Base-by-base conservation (phyloP, 2,888 invertebrate genomes). In the Siphonodentalium dalli region DNA sequence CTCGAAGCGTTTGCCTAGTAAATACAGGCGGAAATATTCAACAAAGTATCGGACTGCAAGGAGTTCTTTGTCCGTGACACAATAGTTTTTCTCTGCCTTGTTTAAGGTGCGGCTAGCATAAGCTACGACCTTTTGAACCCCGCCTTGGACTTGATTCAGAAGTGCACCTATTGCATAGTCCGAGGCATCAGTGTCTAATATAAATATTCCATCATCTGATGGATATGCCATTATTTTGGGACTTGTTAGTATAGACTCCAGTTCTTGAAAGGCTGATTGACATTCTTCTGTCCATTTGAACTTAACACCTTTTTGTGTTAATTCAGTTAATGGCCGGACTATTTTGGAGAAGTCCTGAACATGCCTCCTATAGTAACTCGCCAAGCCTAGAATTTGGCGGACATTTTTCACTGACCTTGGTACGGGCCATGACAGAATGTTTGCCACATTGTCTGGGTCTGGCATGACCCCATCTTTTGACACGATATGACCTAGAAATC, bases 401-500 rank as follows among this genome's bases (percentile, higher is more conserved):
- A 45, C 41, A n/a, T 39, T 34, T 38, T 47, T 53, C 3, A 23
- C 11, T n/a, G 29, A 39, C 8, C 11, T 20, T 11, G 51, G 43
- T 34, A 13, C 13, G 3, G 51, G 43, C 43, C 43, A 53, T 1
- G 21, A 20, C 18, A 21, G 21, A 20, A 53, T 35, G 27, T 53
- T 53, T 18, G 46, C 40, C 11, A 45, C 27, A 34, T 53, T 53
- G 2, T 24, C 13, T 1, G 53, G 45, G 39, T 46, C 33, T 7
- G 53, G 53, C 6, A n/a, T 28, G 11, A 52, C 45, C 8, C 44
- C 52, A 6, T 39, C 18, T 13, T n/a, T 18, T 4, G 46, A 46
- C 21, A 53, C 53, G 3, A 53, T 29, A 35, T 53, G 53, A 2
- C 53, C 45, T 11, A 53, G 34, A 23, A 53, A 53, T 7, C 20